A percentile compares a stretch with the other conserved stretches of the same genome.
phyloP scores from a whole-genome alignment of 2,888 invertebrate genomes.

The Zhuqinia jingwanae region DNA sequence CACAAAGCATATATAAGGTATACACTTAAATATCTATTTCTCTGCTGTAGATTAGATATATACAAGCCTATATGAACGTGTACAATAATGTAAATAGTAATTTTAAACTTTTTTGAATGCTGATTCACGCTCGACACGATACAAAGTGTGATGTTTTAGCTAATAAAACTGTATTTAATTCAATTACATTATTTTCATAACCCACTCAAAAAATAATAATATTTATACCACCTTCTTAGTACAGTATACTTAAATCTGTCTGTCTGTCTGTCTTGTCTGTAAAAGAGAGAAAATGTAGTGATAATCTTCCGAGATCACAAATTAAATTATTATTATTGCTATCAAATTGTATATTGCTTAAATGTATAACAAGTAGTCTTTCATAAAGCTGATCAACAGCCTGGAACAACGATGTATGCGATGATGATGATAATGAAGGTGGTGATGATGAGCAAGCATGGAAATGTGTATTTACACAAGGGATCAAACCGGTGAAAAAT shows the following conservation, averaged over 20 bases:
- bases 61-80: too few relatives aligned
- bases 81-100: slow-evolving; percentile 27
- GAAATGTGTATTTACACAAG: slow-evolving; percentile 17
- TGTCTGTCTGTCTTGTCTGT: too few relatives aligned
- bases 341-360: slow-evolving; percentile 44
- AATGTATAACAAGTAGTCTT: slow-evolving; percentile 58
- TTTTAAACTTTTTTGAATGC: slow-evolving; percentile 23
- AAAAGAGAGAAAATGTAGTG: background rate
- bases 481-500: slow-evolving; percentile 41
- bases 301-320: slow-evolving; percentile 35
- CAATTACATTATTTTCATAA: slow-evolving; percentile 14
- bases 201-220: background rate
- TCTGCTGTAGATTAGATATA: slow-evolving; percentile 19
- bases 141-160: slow-evolving; percentile 39
- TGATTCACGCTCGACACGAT: slow-evolving; percentile 20
- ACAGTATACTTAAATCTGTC: too few relatives aligned
- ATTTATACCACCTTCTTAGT: too few relatives aligned
- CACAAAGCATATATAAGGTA: background rate
- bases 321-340: slow-evolving; percentile 49
- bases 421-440: slow-evolving; percentile 10
- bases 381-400: slow-evolving; percentile 64
- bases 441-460: slow-evolving; percentile 17
- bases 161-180: slow-evolving; percentile 40
- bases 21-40: too few relatives aligned
- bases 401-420: slow-evolving; percentile 67